phyloP scores from a whole-genome alignment of 2,113 vertebrate genomes.

The Sylvia atricapilla region DNA sequence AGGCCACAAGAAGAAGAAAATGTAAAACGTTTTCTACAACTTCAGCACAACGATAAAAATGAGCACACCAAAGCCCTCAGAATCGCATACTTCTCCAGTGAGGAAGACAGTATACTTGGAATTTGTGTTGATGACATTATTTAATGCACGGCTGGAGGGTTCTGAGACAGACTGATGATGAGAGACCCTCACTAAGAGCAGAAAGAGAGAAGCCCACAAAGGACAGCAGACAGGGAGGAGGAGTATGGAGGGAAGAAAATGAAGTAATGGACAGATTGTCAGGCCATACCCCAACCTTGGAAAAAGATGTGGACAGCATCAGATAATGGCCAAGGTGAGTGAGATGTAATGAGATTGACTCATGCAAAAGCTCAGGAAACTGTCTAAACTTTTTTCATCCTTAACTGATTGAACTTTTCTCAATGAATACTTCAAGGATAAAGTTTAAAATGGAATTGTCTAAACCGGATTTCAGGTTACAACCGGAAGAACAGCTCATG shows the following conservation, averaged over 20 bases:
- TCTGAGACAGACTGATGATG: background rate
- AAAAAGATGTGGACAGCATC: background rate
- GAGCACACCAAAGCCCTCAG: background rate
- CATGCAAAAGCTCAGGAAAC: background rate
- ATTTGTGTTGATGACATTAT: background rate
- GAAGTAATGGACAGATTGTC: background rate
- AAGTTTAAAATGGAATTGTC: background rate
- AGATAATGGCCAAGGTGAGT: background rate
- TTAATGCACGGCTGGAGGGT: background rate
- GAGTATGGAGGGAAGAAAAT: background rate
- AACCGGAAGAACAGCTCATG: background rate
- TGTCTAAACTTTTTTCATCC: background rate
- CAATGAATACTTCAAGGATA: background rate
- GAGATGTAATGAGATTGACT: background rate
- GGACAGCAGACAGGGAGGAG: background rate
- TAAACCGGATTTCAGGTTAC: background rate
- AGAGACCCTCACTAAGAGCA: background rate
- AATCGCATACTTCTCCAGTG: background rate
- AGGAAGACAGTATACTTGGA: background rate
- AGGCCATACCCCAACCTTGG: background rate
- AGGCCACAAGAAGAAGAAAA: background rate
- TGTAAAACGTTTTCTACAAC: background rate
- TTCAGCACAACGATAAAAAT: background rate
- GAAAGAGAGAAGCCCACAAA: background rate
- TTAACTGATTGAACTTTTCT: background rate